These are phyloP conservation scores for Cyanoramphus novaezelandiae DNA, from an alignment of 2,113 vertebrate species.

Conservation along the genomic window DNA sequence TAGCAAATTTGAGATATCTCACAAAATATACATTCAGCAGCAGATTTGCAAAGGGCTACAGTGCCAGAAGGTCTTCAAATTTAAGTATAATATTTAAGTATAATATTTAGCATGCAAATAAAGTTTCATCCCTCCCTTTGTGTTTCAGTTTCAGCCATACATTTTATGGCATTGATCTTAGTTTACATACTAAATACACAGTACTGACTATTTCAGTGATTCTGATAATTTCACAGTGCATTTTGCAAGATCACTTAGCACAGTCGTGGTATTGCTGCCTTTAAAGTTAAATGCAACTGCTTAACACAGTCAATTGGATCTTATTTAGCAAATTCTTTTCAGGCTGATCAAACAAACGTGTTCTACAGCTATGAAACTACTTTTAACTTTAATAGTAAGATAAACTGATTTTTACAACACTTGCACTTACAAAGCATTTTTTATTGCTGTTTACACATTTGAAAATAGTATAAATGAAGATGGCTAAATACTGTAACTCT, in stretches of 20 bases:
- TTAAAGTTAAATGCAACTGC: background rate
- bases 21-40: background rate
- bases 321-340: background rate
- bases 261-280: background rate
- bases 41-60: background rate
- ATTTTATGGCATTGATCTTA: background rate
- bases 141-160: background rate
- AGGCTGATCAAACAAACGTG: background rate
- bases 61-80: background rate
- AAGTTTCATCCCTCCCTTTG: background rate
- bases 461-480: background rate
- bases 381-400: background rate
- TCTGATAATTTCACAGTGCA: background rate
- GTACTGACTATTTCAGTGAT: background rate
- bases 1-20: background rate
- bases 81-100: background rate
- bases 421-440: background rate
- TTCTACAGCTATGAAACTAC: background rate
- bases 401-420: background rate
- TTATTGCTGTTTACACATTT: background rate
- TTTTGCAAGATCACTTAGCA: background rate
- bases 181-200: background rate
- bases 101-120: background rate
- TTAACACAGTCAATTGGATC: background rate
- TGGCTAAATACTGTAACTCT: background rate